A percentile compares a stretch with the other conserved stretches of the same genome.
These are phyloP conservation scores for Antedon mediterranea DNA, from an alignment of 53 echinoderm and acorn worm genomes.

Conservation along the genomic window DNA sequence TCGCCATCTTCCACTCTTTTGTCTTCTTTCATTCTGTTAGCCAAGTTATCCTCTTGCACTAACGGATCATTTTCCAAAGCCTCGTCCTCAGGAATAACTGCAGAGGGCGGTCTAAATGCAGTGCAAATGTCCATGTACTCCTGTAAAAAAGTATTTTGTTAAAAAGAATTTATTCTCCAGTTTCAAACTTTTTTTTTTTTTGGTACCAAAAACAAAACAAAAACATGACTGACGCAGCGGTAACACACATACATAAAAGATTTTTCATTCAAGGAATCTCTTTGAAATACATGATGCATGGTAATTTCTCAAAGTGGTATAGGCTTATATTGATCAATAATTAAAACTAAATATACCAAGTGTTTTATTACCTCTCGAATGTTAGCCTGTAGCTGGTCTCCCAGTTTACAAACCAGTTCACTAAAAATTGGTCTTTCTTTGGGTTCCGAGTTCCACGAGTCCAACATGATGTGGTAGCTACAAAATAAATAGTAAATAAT, in stretches of 20 bases:
- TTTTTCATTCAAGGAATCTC: too few relatives aligned
- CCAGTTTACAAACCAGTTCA: constrained; percentile 64
- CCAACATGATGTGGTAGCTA: constrained; percentile 84
- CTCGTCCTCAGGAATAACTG: constrained; percentile 40
- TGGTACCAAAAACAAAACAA: too few relatives aligned
- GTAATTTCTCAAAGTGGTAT: too few relatives aligned
- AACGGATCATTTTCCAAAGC: constrained; percentile 34
- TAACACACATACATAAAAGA: too few relatives aligned
- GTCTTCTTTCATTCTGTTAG: not conserved
- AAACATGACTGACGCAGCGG: too few relatives aligned
- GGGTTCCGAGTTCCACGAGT: constrained; percentile 81
- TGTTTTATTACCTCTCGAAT: constrained; percentile 54
- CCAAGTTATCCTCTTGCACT: not conserved
- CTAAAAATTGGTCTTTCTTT: constrained; percentile 72
- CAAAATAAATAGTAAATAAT: constrained; percentile 2
- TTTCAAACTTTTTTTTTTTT: too few relatives aligned
- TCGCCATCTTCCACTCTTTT: not conserved
- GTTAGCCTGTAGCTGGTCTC: constrained; percentile 73
- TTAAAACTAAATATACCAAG: not conserved
- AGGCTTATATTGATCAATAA: not conserved
- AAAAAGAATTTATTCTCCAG: too few relatives aligned
- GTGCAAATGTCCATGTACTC: constrained; percentile 78
- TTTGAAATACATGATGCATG: too few relatives aligned
- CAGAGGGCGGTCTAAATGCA: constrained; percentile 49
- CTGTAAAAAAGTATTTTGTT: constrained; percentile 10